A percentile compares a stretch with the other conserved stretches of the same genome.
phyloP scores from a whole-genome alignment of 2,888 invertebrate species.

The Beris morrisii region DNA sequence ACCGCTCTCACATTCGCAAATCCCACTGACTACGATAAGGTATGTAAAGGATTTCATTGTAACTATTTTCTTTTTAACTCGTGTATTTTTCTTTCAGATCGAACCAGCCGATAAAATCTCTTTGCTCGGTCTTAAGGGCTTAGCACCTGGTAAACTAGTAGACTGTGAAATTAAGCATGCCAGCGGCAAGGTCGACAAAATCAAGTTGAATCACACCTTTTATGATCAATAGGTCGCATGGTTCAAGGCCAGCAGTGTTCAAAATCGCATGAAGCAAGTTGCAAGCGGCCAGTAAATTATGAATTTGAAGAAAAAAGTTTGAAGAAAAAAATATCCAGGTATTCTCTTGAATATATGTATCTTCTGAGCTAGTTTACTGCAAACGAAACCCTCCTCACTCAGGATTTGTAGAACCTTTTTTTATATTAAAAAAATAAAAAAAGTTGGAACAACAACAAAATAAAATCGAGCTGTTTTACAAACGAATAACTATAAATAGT shows the following conservation, averaged over 20 bases:
- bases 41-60: constrained; percentile 35
- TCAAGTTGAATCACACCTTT: constrained; percentile 90
- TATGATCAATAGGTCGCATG: constrained; percentile 96
- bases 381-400: neutral
- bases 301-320: neutral
- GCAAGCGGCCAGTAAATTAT: constrained; percentile 48
- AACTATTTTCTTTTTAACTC: neutral
- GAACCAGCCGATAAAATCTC: constrained; percentile 80
- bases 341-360: constrained; percentile 16
- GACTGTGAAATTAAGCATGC: constrained; percentile 89
- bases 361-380: constrained; percentile 2
- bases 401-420: neutral
- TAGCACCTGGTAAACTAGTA: constrained; percentile 89
- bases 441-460: neutral
- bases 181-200: constrained; percentile 81
- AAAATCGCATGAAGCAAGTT: constrained; percentile 95
- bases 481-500: constrained; percentile 22
- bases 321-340: constrained; percentile 6
- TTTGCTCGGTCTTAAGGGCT: constrained; percentile 77
- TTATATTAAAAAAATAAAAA: constrained; percentile 1
- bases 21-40: constrained; percentile 91
- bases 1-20: constrained; percentile 96
- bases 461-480: neutral
- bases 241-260: constrained; percentile 98
- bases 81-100: constrained; percentile 58